Conservation (phyloP, 2,113 vertebrate species). For the Ahaetulla prasina region DNA sequence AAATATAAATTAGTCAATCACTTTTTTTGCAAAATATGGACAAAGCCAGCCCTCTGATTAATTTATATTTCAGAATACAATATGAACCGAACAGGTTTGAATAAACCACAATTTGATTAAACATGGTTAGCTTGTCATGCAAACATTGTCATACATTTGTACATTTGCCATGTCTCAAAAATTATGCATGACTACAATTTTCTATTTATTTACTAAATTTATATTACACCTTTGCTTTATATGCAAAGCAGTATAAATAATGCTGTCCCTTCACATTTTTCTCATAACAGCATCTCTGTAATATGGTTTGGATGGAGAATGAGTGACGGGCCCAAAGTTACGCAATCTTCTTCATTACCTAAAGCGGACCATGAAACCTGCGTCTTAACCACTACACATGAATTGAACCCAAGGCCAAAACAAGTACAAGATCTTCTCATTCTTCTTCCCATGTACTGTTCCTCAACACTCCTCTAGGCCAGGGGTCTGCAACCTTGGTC, state of each 20-base stretch:
- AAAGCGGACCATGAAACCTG: neutral
- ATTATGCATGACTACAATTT: neutral
- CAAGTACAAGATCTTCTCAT: neutral
- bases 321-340: neutral
- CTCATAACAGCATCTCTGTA: neutral
- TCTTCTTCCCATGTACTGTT: neutral
- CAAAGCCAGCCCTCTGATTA: neutral
- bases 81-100: neutral
- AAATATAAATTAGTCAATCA: neutral
- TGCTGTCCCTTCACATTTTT: neutral
- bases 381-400: neutral
- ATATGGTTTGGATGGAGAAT: neutral
- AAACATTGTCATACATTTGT: neutral
- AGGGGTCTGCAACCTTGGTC: too few species aligned
- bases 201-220: neutral
- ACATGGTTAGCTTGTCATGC: neutral
- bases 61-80: neutral
- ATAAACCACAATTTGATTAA: neutral
- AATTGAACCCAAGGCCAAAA: neutral
- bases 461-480: neutral
- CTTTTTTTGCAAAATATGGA: neutral
- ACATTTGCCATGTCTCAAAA: neutral
- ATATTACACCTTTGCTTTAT: neutral
- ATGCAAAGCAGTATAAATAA: neutral
- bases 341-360: neutral